Conservation (phyloP, 2,797 vertebrate species). For the Poecilia gillii region DNA sequence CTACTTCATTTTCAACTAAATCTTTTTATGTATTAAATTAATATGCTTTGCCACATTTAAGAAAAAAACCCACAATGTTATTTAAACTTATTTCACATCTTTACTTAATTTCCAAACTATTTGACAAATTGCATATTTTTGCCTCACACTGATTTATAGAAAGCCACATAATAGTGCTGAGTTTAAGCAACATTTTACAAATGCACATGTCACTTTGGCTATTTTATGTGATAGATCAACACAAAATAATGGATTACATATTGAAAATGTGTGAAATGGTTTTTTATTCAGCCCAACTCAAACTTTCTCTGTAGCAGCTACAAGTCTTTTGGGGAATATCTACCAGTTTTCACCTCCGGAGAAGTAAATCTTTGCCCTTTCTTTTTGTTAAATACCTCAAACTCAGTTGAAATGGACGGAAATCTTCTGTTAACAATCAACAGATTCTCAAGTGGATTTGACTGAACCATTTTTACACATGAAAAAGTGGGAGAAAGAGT, state of each 20-base stretch:
- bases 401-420: not conserved
- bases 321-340: not conserved
- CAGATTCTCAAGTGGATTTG: not conserved
- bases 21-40: not conserved
- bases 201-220: not conserved
- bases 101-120: not conserved
- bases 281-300: not conserved
- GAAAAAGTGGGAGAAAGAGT: not conserved
- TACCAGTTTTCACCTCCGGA: not conserved
- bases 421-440: not conserved
- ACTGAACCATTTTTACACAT: not conserved
- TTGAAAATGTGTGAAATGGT: not conserved
- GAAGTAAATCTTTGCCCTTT: not conserved
- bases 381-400: too few relatives aligned
- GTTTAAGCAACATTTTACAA: not conserved
- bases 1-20: not conserved
- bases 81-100: not conserved
- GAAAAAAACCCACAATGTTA: not conserved
- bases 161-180: not conserved
- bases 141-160: not conserved
- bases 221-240: not conserved
- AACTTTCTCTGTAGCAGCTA: not conserved
- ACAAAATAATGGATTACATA: not conserved
- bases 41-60: not conserved
- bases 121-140: not conserved